A percentile compares a stretch with the other conserved stretches of the same genome.
Conservation (phyloP, 2,797 vertebrate genomes). For the Danio albolineatus region DNA sequence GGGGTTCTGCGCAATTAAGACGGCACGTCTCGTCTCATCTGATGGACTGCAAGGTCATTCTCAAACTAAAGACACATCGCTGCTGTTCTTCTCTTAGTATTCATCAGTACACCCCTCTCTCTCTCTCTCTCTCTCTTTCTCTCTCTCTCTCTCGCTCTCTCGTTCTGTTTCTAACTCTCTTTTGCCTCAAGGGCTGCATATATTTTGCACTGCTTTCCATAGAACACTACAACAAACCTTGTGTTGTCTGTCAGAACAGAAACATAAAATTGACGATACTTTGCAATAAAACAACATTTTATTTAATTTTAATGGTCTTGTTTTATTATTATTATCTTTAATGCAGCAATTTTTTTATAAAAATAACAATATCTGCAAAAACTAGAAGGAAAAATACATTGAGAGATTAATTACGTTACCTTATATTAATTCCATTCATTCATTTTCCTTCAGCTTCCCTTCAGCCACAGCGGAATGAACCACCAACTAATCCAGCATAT, state of each 20-base stretch:
- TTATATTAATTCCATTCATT: no score
- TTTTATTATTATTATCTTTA: neutral
- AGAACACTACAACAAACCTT: conserved; percentile 8
- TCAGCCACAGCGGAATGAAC: no score
- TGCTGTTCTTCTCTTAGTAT: conserved; percentile 39
- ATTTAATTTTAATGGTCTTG: no score
- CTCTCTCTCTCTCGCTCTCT: neutral
- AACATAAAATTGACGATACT: neutral
- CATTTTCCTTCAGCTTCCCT: no score
- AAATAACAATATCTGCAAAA: neutral
- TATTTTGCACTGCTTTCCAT: conserved; percentile 19
- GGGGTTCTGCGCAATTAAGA: neutral
- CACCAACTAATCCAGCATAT: no score
- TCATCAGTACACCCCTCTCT: conserved; percentile 23
- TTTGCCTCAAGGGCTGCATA: conserved; percentile 12
- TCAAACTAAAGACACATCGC: conserved; percentile 34
- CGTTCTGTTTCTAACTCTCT: neutral
- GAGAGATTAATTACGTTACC: neutral
- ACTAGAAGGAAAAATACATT: neutral
- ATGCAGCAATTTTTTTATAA: neutral
- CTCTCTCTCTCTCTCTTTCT: neutral
- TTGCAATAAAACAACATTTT: neutral
- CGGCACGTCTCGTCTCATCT: conserved; percentile 22
- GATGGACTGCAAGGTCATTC: conserved; percentile 37
- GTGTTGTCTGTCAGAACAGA: conserved; percentile 2